Percentiles rank a stretch among this genome's conserved stretches.
These are phyloP conservation scores for Isotomurus palustris DNA, from an alignment of 2,888 invertebrate genomes.

Conservation along the genomic window DNA sequence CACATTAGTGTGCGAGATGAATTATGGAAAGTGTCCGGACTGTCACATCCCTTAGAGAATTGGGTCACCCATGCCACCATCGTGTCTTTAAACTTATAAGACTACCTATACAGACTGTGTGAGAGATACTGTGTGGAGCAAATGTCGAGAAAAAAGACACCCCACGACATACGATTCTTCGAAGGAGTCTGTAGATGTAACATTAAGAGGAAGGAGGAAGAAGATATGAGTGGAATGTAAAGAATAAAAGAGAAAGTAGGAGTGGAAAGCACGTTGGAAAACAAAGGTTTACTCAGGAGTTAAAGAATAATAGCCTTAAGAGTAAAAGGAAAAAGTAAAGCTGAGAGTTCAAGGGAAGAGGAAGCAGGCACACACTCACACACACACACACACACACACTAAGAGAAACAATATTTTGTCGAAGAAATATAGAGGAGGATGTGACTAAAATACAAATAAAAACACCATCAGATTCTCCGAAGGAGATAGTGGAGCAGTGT, in stretches of 20 bases:
- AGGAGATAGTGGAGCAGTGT: too few relatives aligned
- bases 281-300: conserved; percentile 8
- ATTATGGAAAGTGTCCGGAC: conserved; percentile 13
- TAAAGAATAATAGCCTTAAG: conserved; percentile 10
- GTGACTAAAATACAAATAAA: conserved; percentile 28
- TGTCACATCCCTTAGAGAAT: conserved; percentile 7
- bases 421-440: conserved; percentile 19
- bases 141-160: not conserved
- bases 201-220: not conserved
- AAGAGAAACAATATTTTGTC: conserved; percentile 27
- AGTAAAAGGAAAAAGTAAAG: conserved; percentile 6
- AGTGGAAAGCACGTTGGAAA: too few relatives aligned
- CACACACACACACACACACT: too few relatives aligned
- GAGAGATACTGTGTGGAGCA: too few relatives aligned
- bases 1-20: conserved; percentile 9
- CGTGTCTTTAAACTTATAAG: too few relatives aligned
- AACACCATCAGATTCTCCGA: too few relatives aligned
- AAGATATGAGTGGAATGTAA: not conserved
- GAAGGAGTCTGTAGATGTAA: not conserved
- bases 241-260: not conserved
- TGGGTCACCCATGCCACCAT: conserved; percentile 5
- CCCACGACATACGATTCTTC: not conserved
- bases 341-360: not conserved
- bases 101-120: too few relatives aligned
- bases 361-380: too few relatives aligned